Base-by-base conservation (phyloP, 2,113 vertebrate species). In the Notothenia rossii region DNA sequence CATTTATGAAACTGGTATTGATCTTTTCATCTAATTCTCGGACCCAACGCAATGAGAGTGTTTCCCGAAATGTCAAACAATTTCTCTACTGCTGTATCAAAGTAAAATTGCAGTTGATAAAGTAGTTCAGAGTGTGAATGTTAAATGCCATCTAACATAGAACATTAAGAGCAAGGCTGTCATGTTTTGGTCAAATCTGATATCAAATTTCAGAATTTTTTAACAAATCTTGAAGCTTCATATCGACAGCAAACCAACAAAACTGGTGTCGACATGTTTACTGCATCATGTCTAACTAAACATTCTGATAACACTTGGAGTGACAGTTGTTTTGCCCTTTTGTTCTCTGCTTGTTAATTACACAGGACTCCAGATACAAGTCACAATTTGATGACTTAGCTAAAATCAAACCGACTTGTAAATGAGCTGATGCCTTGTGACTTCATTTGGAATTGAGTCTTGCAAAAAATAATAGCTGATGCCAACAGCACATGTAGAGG, bases 401-500 rank as follows among this genome's bases (percentile, higher is more conserved):
- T 56, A 9, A 65, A 63, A 49, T 9, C 59, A 73, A 64, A 45
- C 4, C 51, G 58, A 51, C 29, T 50, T 43, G n/a, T 58, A n/a
- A 25, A n/a, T 71, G 33, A 12, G n/a, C 36, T 18, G 12, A 11
- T 82, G 61, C 66, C 73, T 54, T 61, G 22, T 60, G 67, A n/a
- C 62, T 61, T 60, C 18, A 73, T 29, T 77, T 68, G 55, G 55
- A 61, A 2, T 10, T 20, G 54, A 50, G 29, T 45, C 43, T 15
- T 54, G 10, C 11, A 17, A 22, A 4, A 45, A 48, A 13, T 13
- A 25, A 65, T 22, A 33, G 12, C 36, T 11, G 43, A 43, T 81
- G 78, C 59, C 63, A 69, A 40, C 25, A 18, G 56, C 7, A 20
- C 66, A 61, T 40, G 72, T 36, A 78, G 83, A 81, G 67, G 65